Evolutionary conservation across 1,140 invertebrate genomes (phyloP).

Genomic region (Parapsyche elsis): DNA sequence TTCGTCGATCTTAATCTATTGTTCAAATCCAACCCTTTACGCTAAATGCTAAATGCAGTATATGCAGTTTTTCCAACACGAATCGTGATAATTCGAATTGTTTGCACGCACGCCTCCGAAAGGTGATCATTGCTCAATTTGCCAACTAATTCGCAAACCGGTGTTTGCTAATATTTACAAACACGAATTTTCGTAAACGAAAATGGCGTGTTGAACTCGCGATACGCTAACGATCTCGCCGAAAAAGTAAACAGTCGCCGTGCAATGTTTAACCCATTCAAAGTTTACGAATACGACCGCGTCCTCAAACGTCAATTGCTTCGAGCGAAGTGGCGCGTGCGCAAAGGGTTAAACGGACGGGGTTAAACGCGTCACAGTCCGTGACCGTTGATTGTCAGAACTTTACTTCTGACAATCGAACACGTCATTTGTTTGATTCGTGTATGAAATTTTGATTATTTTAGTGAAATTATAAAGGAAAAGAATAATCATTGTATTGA

Average conservation of each 20-base stretch:
- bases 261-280: not conserved
- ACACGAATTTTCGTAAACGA: no score
- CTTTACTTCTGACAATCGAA: not conserved
- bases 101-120: not conserved
- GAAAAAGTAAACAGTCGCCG: not conserved
- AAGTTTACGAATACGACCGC: not conserved
- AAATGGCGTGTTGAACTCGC: no score
- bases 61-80: not conserved
- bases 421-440: not conserved
- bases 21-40: slow-evolving; percentile 3
- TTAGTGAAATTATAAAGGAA: no score
- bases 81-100: not conserved
- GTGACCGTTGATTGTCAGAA: not conserved
- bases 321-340: not conserved
- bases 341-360: not conserved
- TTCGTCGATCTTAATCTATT: not conserved
- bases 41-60: no score
- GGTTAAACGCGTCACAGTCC: not conserved
- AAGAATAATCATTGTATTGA: not conserved
- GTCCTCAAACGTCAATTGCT: not conserved
- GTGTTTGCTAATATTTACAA: no score
- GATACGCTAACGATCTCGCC: no score
- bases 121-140: not conserved
- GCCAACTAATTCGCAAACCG: no score
- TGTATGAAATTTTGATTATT: no score